Evolutionary conservation across 2,888 invertebrate genomes (phyloP).

Genomic region (Drosophila tripunctata): DNA sequence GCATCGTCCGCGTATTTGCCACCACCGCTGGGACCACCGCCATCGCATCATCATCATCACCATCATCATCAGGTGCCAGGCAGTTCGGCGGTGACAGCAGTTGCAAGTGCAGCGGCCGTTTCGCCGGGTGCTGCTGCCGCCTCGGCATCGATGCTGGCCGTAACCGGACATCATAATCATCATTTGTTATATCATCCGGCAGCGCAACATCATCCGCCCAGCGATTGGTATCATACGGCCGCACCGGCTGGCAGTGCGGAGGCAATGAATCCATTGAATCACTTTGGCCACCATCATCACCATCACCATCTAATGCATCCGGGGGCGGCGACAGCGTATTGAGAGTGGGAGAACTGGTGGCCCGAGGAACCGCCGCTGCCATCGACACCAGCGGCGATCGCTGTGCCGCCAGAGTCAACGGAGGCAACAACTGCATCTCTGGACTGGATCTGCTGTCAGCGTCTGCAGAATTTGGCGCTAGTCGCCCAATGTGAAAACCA

Average conservation of each 20-base stretch:
- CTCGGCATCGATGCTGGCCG: conserved; percentile 80
- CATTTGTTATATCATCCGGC: conserved; percentile 84
- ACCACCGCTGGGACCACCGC: conserved; percentile 82
- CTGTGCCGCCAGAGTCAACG: conserved; percentile 39
- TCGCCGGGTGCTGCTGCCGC: conserved; percentile 74
- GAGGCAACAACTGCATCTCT: conserved; percentile 52
- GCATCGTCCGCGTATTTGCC: conserved; percentile 82
- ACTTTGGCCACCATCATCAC: conserved; percentile 87
- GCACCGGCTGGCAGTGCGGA: conserved; percentile 83
- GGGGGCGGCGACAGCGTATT: conserved; percentile 91
- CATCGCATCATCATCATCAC: conserved; percentile 79
- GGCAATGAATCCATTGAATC: conserved; percentile 84
- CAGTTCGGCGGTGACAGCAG: conserved; percentile 52
- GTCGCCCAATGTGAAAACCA: conserved; percentile 78
- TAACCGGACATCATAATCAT: conserved; percentile 82
- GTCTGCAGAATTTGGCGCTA: conserved; percentile 69
- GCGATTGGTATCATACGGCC: conserved; percentile 84
- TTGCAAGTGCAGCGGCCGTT: conserved; percentile 60
- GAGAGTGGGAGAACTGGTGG: conserved; percentile 85
- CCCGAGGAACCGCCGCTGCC: conserved; percentile 62
- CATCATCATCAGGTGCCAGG: conserved; percentile 71
- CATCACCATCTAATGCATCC: conserved; percentile 88
- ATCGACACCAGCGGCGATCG: conserved; percentile 26
- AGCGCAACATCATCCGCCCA: conserved; percentile 83
- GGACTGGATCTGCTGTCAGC: conserved; percentile 72